Evolutionary conservation across 53 echinoderm and acorn worm genomes (phyloP).

Genomic region (Arbacia lixula): DNA sequence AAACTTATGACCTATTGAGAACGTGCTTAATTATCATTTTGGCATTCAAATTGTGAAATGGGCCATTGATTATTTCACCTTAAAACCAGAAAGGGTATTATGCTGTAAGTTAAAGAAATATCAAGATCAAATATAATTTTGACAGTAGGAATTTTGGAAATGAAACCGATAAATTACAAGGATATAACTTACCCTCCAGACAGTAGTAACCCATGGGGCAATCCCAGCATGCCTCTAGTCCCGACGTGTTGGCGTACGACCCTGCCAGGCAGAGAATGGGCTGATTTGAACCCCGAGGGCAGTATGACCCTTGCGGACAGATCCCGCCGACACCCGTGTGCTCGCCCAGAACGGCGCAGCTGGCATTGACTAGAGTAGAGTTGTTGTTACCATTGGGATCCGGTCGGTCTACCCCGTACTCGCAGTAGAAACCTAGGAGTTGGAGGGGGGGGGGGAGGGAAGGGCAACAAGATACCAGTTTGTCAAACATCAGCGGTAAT

Average conservation of each 20-base stretch:
- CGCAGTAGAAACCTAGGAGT: slow-evolving; percentile 23
- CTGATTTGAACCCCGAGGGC: slow-evolving; percentile 72
- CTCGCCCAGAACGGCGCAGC: slow-evolving; percentile 77
- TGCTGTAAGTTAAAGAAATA: too few relatives aligned
- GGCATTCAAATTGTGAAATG: too few relatives aligned
- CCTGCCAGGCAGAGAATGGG: slow-evolving; percentile 81
- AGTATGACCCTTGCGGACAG: slow-evolving; percentile 89
- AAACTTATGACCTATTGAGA: too few relatives aligned
- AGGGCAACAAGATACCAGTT: too few relatives aligned
- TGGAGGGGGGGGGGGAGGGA: too few relatives aligned
- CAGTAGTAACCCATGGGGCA: slow-evolving; percentile 94
- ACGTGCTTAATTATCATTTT: too few relatives aligned
- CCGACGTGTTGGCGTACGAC: slow-evolving; percentile 75
- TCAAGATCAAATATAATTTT: too few relatives aligned
- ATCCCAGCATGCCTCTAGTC: slow-evolving; percentile 72
- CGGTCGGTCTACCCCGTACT: slow-evolving; percentile 84
- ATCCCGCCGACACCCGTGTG: slow-evolving; percentile 92
- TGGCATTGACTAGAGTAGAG: slow-evolving; percentile 73
- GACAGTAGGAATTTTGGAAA: too few relatives aligned
- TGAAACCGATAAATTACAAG: too few relatives aligned
- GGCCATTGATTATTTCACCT: too few relatives aligned
- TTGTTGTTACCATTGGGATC: slow-evolving; percentile 88
- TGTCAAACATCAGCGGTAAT: too few relatives aligned
- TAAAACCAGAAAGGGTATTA: too few relatives aligned
- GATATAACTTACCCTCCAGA: slow-evolving; percentile 69